A percentile compares a stretch with the other conserved stretches of the same genome.
Evolutionary conservation across 2,888 invertebrate species (phyloP).

Genomic region (Galerucella calmariensis): DNA sequence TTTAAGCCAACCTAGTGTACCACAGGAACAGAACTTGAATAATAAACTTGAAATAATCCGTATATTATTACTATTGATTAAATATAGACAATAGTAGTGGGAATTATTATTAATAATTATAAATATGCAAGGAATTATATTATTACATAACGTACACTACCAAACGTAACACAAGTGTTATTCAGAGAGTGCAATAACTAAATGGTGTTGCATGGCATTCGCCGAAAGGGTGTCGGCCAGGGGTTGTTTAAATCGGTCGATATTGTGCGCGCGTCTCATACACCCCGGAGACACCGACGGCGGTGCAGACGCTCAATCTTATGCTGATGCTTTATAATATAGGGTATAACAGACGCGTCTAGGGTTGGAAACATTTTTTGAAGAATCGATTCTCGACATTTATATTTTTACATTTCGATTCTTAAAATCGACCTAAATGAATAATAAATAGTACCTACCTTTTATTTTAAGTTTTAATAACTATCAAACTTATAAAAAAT

Average conservation of each 20-base stretch:
- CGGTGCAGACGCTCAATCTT: conserved; percentile 42
- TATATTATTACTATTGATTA: conserved; percentile 65
- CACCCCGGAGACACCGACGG: conserved; percentile 55
- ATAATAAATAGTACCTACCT: too few relatives aligned
- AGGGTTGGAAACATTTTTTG: too few relatives aligned
- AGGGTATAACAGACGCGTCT: neutral
- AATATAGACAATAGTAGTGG: conserved; percentile 66
- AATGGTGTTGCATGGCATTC: conserved; percentile 69
- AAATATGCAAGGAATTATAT: conserved; percentile 68
- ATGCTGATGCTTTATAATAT: conserved; percentile 16
- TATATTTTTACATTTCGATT: too few relatives aligned
- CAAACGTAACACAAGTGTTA: conserved; percentile 74
- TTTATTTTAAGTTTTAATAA: too few relatives aligned
- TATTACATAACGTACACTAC: conserved; percentile 70
- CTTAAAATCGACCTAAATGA: too few relatives aligned
- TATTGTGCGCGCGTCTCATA: conserved; percentile 60
- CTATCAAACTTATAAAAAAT: too few relatives aligned
- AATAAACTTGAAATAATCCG: conserved; percentile 63
- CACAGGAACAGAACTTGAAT: conserved; percentile 62
- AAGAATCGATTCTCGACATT: too few relatives aligned
- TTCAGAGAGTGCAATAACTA: conserved; percentile 73
- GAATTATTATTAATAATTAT: conserved; percentile 66
- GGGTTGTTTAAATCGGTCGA: conserved; percentile 63
- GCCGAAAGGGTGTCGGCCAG: conserved; percentile 68
- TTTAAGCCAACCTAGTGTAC: conserved; percentile 64